Conservation (phyloP, 2,113 vertebrate species). For the Uria aalge region DNA sequence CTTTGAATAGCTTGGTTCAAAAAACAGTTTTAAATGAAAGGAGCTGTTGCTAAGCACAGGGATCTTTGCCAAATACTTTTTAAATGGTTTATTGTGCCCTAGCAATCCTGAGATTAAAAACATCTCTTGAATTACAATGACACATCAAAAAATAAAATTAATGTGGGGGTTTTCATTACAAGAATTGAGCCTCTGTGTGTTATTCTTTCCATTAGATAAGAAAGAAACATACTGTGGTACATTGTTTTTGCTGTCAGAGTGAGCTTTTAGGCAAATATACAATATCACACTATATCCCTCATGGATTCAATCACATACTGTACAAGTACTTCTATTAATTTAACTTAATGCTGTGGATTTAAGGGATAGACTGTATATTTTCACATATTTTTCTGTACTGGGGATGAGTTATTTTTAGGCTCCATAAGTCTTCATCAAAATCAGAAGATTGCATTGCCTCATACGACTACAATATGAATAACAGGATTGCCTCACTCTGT, state of each 20-base stretch:
- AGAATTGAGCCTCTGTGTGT: conserved; percentile 76
- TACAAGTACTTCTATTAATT: conserved; percentile 61
- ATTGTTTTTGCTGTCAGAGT: conserved; percentile 72
- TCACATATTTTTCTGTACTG: conserved; percentile 9
- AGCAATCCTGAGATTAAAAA: conserved; percentile 84
- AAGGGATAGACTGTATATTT: conserved; percentile 50
- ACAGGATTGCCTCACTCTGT: neutral
- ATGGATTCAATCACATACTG: conserved; percentile 55
- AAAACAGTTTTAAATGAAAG: conserved; percentile 78
- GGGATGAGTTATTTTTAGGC: conserved; percentile 47
- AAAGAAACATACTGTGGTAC: conserved; percentile 68
- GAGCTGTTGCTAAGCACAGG: conserved; percentile 68
- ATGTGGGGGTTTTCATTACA: conserved; percentile 80
- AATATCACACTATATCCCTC: conserved; percentile 69
- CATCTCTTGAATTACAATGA: conserved; percentile 84
- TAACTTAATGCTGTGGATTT: conserved; percentile 52
- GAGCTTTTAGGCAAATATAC: conserved; percentile 80
- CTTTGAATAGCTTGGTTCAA: conserved; percentile 73
- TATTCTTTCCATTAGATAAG: conserved; percentile 81
- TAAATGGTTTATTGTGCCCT: conserved; percentile 80
- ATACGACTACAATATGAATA: neutral
- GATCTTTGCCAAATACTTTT: conserved; percentile 79
- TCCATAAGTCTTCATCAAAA: conserved; percentile 5
- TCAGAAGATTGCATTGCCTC: neutral
- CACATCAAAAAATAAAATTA: conserved; percentile 83